Base-by-base conservation (phyloP, 1,140 invertebrate species). In the Ceratina japonica region DNA sequence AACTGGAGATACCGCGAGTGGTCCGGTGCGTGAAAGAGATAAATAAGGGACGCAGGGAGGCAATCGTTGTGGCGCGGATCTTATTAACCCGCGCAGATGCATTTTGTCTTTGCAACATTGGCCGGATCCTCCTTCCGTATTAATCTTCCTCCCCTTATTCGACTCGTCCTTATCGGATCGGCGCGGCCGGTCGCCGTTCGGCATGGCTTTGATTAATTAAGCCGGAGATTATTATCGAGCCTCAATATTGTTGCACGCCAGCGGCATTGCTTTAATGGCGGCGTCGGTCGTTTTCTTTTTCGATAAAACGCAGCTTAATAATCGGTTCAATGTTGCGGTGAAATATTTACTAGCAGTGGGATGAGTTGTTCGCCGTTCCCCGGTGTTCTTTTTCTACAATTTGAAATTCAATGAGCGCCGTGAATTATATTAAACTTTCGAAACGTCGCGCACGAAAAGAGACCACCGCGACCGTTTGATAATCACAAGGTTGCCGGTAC, bases 21-120 rank as follows among this genome's bases (percentile, higher is more conserved):
- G 27, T 31, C 4, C 27, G 27, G 2, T 31, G 4, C 27, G 27
- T 31, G 27, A 31, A 31, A 31, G 37, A 44, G 37, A 44, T 44
- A 44, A 44, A 44, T 31, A 31, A 31, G 27, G 4, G 4, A 31
- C 27, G 27, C 37, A 44, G 10, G 2, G 3, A 44, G 5, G 10
- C 37, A 10, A 44, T 44, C 37, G 10, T 44, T 44, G 37, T 44
- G 37, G 37, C 37, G 10, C 37, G 5, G 37, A 44, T 44, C 37
- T 44, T 10, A 10, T 10, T 44, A 10, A 44, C 37, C 37, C 10
- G 37, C 27, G 37, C 37, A 44, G 37, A 54, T 22, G 44, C 3
- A 44, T 75, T 65, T 75, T 65, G 24, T 13, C 20, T 20, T 72
- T 59, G 31, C 12, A 15, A 64, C n/a, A 10, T 61, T 10, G 31